Base-by-base conservation (phyloP, 1,140 invertebrate species). In the Drosophila prosaltans region DNA sequence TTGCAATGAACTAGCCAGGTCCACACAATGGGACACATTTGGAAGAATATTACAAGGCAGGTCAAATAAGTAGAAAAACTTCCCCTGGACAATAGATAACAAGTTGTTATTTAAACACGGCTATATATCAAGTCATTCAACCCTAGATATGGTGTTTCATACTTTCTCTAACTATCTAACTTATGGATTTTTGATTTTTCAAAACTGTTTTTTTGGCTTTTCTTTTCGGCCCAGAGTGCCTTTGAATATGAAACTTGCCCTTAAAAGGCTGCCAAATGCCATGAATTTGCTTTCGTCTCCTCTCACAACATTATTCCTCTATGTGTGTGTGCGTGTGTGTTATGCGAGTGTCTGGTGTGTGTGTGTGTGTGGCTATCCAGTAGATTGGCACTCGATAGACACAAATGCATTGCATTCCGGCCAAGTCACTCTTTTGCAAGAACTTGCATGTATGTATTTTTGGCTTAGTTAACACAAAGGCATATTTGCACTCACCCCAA, bases 401-500 rank as follows among this genome's bases (percentile, higher is more conserved):
- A 62, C 68, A 74, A 68, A 43, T 78, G 70, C 58, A 66, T 30
- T 74, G 72, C 75, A 88, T 85, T 86, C 81, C 63, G 58, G 81
- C 82, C 78, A 72, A 65, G 82, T 85, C 81, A 85, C 63, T 69
- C 30, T 16, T 16, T 16, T 43, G 36, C 51, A 51, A 41, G 10
- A 54, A 26, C 3, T 16, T 51, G 45, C 45, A 26, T 26, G 21
- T 24, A 51, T 79, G 75, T 72, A 73, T 88, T 85, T 88, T 82
- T 64, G 76, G 83, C 82, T 86, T 86, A 86, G 76, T 88, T 88
- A 88, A 89, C 80, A 86, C 83, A 86, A 86, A 88, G 80, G 82
- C 82, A 86, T 86, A 88, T 86, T 86, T 86, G 88, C 83, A 16
- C 16, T 16, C 16, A 16, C 24, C 30, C 7, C 21, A 58, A 60